Evolutionary conservation across 2,113 vertebrate species (phyloP).

Genomic region (Pontoporia blainvillei): DNA sequence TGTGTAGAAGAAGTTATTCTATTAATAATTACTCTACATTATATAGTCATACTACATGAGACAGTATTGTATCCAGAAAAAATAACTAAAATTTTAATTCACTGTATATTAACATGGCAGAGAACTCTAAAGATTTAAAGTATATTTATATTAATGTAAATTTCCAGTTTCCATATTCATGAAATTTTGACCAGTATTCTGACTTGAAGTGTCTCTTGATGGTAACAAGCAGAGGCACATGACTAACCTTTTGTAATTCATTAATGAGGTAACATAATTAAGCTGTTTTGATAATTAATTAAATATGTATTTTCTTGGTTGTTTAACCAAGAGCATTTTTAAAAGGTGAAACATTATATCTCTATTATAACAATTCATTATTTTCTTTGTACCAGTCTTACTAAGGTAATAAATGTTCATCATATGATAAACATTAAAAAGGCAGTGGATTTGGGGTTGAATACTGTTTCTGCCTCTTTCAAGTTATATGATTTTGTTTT

Average conservation of each 20-base stretch:
- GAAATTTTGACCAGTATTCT: not conserved
- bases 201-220: slow-evolving; percentile 33
- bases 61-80: not conserved
- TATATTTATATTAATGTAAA: slow-evolving; percentile 20
- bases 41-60: not conserved
- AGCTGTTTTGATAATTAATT: slow-evolving; percentile 65
- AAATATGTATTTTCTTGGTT: slow-evolving; percentile 30
- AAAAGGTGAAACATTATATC: not conserved
- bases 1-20: not conserved
- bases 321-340: slow-evolving; percentile 9
- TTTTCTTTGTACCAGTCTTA: not conserved
- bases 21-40: not conserved
- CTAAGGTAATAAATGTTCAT: not conserved
- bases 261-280: slow-evolving; percentile 59
- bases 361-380: not conserved
- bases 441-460: not conserved
- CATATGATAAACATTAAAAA: not conserved
- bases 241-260: slow-evolving; percentile 63
- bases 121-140: not conserved
- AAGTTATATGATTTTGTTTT: not conserved
- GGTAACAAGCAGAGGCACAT: not conserved
- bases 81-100: not conserved
- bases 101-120: not conserved
- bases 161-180: not conserved
- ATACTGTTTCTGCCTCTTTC: not conserved